Evolutionary conservation across 2,113 vertebrate species (phyloP).

Genomic region (Carollia perspicillata): DNA sequence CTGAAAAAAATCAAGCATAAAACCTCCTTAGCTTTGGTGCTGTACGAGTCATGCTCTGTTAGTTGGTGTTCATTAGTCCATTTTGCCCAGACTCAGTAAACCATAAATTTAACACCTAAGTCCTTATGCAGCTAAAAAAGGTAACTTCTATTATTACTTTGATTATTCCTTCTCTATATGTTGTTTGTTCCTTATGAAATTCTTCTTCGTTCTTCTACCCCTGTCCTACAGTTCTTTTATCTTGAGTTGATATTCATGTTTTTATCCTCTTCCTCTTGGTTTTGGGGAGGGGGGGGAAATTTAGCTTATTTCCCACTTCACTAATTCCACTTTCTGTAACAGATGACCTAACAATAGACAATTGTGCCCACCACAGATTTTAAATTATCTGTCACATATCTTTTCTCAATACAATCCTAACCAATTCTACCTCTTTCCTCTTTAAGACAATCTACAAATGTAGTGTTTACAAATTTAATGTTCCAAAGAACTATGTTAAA

Average conservation of each 20-base stretch:
- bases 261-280: background rate
- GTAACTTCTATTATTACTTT: background rate
- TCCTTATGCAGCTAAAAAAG: background rate
- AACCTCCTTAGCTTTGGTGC: background rate
- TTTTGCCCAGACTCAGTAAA: background rate
- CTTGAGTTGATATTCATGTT: background rate
- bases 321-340: background rate
- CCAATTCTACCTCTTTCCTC: background rate
- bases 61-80: background rate
- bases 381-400: background rate
- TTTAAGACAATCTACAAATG: background rate
- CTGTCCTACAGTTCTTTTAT: background rate
- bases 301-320: background rate
- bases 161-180: background rate
- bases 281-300: background rate
- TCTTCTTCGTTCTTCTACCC: background rate
- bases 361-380: background rate
- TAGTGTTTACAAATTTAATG: background rate
- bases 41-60: background rate
- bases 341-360: background rate
- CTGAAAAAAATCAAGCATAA: background rate
- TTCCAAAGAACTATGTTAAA: background rate
- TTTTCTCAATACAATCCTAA: background rate
- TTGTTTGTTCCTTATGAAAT: background rate
- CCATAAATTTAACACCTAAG: background rate